phyloP scores from a whole-genome alignment of 2,797 vertebrate genomes.

The Pelodytes ibericus region DNA sequence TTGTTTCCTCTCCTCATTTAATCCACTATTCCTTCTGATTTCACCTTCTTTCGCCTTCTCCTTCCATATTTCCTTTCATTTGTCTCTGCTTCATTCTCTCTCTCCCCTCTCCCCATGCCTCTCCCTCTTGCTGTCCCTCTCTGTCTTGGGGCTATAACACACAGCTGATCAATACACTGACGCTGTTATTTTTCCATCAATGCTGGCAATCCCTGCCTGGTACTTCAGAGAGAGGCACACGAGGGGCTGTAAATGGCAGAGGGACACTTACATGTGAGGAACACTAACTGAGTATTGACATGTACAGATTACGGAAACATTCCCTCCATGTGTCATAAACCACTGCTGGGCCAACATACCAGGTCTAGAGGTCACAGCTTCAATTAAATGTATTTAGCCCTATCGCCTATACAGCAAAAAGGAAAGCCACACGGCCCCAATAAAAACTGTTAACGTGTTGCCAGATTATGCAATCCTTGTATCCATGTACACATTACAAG shows the following conservation, averaged over 20 bases:
- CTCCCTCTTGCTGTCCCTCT: conserved; percentile 32
- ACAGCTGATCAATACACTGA: conserved; percentile 45
- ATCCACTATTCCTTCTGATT: neutral
- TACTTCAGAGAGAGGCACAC: conserved; percentile 33
- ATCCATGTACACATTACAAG: conserved; percentile 14
- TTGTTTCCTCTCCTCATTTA: neutral
- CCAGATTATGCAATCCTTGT: neutral
- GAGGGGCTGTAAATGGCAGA: conserved; percentile 35
- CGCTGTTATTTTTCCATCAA: conserved; percentile 54
- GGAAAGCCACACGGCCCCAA: neutral
- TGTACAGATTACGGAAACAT: conserved; percentile 23
- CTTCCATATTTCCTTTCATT: neutral
- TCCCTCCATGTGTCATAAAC: conserved; percentile 24
- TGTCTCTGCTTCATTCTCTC: neutral
- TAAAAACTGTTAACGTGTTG: neutral
- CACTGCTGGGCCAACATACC: conserved; percentile 22
- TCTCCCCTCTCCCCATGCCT: conserved; percentile 5
- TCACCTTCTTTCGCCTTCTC: neutral
- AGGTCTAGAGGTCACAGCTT: conserved; percentile 29
- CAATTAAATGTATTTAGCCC: neutral
- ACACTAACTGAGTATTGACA: conserved; percentile 46
- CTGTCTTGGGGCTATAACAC: conserved; percentile 50
- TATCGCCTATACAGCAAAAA: neutral
- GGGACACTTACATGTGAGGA: conserved; percentile 43
- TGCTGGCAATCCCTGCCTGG: conserved; percentile 32